Evolutionary conservation across 1,140 invertebrate genomes (phyloP).

Genomic region (Drosophila trapezifrons): DNA sequence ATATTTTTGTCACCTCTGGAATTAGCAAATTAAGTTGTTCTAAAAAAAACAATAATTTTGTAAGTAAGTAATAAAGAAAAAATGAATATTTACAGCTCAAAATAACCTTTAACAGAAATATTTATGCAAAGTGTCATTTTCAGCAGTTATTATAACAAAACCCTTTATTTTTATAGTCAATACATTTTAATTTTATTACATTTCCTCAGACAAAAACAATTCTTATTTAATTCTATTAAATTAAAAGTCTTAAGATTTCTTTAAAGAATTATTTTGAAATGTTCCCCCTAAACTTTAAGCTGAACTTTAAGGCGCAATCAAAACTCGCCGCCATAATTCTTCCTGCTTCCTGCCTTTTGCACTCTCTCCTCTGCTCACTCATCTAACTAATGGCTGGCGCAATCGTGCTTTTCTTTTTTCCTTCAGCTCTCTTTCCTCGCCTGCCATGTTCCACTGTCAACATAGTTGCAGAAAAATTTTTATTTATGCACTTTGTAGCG

Average conservation of each 20-base stretch:
- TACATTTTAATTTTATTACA: no score
- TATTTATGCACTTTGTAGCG: slow-evolving; percentile 80
- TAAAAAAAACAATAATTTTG: no score
- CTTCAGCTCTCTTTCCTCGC: slow-evolving; percentile 19
- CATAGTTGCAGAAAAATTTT: slow-evolving; percentile 60
- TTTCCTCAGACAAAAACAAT: not conserved
- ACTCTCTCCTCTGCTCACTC: slow-evolving; percentile 14
- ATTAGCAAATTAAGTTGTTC: no score
- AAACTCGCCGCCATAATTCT: slow-evolving; percentile 13
- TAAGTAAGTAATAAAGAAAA: no score
- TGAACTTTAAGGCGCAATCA: slow-evolving; percentile 17
- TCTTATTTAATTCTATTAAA: no score
- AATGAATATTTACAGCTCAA: no score
- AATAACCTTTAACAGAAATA: not conserved
- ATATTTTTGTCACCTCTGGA: no score
- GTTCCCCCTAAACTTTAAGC: not conserved
- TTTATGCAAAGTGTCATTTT: no score
- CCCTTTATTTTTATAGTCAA: no score
- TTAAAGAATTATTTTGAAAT: not conserved
- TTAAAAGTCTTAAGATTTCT: not conserved
- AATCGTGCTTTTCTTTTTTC: slow-evolving; percentile 17
- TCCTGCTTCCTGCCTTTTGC: slow-evolving; percentile 12
- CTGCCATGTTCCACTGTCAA: slow-evolving; percentile 56
- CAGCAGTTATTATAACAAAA: not conserved
- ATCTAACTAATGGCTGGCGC: slow-evolving; percentile 41